phyloP scores from a whole-genome alignment of 2,797 vertebrate genomes.

The Molossus alvarezi region DNA sequence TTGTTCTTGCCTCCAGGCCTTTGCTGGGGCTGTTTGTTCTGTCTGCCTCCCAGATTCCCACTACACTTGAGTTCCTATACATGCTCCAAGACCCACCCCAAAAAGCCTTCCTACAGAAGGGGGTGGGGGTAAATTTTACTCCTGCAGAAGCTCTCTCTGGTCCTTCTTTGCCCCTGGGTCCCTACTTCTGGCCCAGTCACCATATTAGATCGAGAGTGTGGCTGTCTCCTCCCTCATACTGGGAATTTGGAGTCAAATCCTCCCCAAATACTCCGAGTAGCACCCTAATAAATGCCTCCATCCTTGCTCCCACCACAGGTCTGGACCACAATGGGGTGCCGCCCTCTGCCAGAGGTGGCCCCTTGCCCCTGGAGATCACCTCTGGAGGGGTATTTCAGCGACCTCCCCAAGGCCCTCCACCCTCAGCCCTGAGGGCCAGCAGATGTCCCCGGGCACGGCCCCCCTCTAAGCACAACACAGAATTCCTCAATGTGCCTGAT shows the following conservation, averaged over 20 bases:
- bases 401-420: slow-evolving; percentile 86
- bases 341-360: slow-evolving; percentile 57
- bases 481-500: slow-evolving; percentile 98
- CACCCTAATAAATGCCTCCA: background rate
- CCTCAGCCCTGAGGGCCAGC: slow-evolving; percentile 77
- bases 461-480: slow-evolving; percentile 92
- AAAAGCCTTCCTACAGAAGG: background rate
- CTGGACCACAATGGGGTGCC: slow-evolving; percentile 93
- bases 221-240: slow-evolving; percentile 2
- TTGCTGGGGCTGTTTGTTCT: slow-evolving; percentile 52
- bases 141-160: background rate
- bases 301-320: slow-evolving; percentile 79
- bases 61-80: background rate
- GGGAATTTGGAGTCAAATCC: background rate
- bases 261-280: background rate
- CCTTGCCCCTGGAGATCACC: slow-evolving; percentile 85
- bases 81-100: slow-evolving; percentile 29
- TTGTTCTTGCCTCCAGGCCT: background rate
- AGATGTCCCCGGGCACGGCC: slow-evolving; percentile 83
- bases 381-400: slow-evolving; percentile 89
- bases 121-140: background rate
- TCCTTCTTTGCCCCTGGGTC: background rate
- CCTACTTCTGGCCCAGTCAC: background rate
- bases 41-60: background rate
- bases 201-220: background rate